Percentiles rank a stretch among this genome's conserved stretches.
phyloP scores from a whole-genome alignment of 2,797 vertebrate species.

The Cossypha niveicapilla region DNA sequence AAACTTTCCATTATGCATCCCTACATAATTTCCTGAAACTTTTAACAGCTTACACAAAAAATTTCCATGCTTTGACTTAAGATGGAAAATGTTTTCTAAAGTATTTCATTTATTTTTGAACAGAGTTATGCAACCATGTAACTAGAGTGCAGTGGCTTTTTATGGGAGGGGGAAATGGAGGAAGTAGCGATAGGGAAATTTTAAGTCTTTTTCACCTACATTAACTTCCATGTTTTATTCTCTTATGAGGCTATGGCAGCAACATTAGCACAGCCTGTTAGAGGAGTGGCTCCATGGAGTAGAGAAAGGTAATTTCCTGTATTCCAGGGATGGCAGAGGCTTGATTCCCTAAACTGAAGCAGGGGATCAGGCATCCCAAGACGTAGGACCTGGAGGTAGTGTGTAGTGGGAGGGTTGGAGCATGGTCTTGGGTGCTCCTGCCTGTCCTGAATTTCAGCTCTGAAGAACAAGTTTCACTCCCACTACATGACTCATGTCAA shows the following conservation, averaged over 20 bases:
- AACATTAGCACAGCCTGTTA: not conserved
- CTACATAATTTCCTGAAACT: not conserved
- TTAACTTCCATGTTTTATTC: not conserved
- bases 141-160: not conserved
- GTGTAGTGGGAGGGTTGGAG: not conserved
- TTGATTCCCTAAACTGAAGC: not conserved
- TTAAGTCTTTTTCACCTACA: not conserved
- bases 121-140: not conserved
- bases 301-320: not conserved
- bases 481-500: fast-evolving
- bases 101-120: not conserved
- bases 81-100: not conserved
- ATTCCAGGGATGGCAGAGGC: not conserved
- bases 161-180: not conserved
- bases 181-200: not conserved
- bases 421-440: not conserved
- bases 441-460: not conserved
- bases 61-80: not conserved
- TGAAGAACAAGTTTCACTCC: not conserved
- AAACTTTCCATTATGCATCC: not conserved
- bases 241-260: not conserved
- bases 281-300: not conserved
- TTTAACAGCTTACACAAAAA: not conserved
- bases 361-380: not conserved
- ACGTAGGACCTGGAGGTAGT: not conserved